Conservation (phyloP, 2,888 invertebrate species). For the Perizoma affinitatum region DNA sequence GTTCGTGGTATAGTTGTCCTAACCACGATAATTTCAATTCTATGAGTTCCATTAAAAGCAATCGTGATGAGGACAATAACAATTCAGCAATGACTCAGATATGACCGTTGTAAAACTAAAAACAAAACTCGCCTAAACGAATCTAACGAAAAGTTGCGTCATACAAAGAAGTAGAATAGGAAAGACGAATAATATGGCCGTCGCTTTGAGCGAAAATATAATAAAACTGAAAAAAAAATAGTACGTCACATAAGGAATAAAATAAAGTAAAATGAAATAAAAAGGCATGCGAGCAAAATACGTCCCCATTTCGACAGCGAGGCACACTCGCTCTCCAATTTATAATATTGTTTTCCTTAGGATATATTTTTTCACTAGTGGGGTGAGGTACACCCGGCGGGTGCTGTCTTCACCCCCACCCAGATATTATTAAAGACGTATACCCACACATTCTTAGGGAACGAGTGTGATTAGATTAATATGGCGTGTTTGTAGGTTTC, state of each 20-base stretch:
- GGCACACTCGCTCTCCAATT: slow-evolving; percentile 75
- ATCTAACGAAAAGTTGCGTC: slow-evolving; percentile 19
- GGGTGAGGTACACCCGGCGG: slow-evolving; percentile 51
- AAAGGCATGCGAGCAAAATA: slow-evolving; percentile 68
- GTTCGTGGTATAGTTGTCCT: too few relatives aligned
- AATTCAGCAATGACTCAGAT: slow-evolving; percentile 9
- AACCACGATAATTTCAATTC: too few relatives aligned
- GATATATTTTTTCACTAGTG: slow-evolving; percentile 84
- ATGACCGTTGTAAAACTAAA: slow-evolving; percentile 2
- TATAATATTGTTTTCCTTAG: slow-evolving; percentile 84
- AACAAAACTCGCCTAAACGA: slow-evolving; percentile 29
- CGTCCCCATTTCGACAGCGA: slow-evolving; percentile 56
- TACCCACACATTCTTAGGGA: slow-evolving; percentile 80
- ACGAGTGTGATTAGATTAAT: slow-evolving; percentile 83
- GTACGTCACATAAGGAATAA: slow-evolving; percentile 72
- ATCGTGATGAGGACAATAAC: slow-evolving; percentile 5
- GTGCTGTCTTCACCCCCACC: slow-evolving; percentile 50
- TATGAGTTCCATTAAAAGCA: neutral
- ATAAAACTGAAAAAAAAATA: slow-evolving; percentile 70
- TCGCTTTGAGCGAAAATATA: slow-evolving; percentile 54
- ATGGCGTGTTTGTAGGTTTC: slow-evolving; percentile 58
- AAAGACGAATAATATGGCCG: slow-evolving; percentile 21
- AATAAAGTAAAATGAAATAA: slow-evolving; percentile 79
- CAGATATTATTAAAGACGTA: slow-evolving; percentile 84
- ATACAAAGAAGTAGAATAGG: slow-evolving; percentile 14